Evolutionary conservation across 2,113 vertebrate genomes (phyloP).

Genomic region (Ochotona princeps): DNA sequence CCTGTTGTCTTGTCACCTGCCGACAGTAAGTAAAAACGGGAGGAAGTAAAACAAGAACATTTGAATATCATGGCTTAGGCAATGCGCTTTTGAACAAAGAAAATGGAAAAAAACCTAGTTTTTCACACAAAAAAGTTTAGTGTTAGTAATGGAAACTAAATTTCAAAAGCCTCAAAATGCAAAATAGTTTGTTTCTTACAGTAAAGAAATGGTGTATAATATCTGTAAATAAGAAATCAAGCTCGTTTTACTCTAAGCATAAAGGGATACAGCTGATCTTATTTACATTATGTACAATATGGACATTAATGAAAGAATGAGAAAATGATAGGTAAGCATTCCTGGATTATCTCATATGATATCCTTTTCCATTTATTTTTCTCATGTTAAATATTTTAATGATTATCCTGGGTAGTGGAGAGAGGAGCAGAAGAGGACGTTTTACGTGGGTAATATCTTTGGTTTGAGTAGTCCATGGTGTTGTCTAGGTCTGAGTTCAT

Average conservation of each 20-base stretch:
- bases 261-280: background rate
- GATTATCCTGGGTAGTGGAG: background rate
- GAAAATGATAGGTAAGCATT: background rate
- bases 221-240: conserved; percentile 29
- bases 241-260: background rate
- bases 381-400: background rate
- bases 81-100: conserved; percentile 8
- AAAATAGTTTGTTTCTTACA: conserved; percentile 5
- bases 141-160: conserved; percentile 54
- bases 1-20: conserved; percentile 31
- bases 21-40: conserved; percentile 28
- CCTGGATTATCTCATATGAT: background rate
- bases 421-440: background rate
- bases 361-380: background rate
- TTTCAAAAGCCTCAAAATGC: conserved; percentile 44
- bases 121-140: conserved; percentile 50
- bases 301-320: background rate
- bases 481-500: background rate
- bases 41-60: conserved; percentile 32
- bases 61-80: background rate
- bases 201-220: background rate
- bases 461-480: background rate
- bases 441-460: background rate
- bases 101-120: background rate
- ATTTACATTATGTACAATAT: conserved; percentile 2